Conservation (phyloP, 2,888 invertebrate genomes). For the Galeruca laticollis region DNA sequence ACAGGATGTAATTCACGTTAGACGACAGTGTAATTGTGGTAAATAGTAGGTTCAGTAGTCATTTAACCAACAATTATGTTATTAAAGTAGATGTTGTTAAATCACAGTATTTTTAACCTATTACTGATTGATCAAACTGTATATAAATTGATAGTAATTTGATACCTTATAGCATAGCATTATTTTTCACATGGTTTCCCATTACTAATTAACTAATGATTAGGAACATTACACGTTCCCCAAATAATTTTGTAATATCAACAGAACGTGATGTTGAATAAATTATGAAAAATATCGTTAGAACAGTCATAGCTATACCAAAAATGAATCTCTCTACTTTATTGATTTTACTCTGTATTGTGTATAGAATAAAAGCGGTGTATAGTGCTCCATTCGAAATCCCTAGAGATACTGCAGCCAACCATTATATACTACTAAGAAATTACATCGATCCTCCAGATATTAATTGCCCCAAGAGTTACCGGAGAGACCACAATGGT, state of each 20-base stretch:
- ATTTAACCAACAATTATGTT: no score
- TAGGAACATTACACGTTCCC: neutral
- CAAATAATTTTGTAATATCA: neutral
- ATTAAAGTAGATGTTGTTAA: no score
- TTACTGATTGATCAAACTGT: no score
- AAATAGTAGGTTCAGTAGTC: no score
- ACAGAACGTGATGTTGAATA: neutral
- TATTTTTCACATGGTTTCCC: no score
- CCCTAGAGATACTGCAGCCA: neutral
- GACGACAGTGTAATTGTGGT: no score
- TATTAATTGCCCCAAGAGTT: conserved; percentile 1
- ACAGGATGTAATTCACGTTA: no score
- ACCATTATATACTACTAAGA: neutral
- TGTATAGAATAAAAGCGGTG: neutral
- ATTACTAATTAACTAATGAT: neutral
- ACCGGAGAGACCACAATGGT: neutral
- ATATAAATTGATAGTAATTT: no score
- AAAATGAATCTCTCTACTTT: neutral
- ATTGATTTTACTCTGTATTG: neutral
- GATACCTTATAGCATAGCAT: no score
- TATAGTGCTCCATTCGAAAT: neutral
- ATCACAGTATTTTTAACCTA: no score
- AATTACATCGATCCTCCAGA: conserved; percentile 4
- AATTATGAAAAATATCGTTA: neutral
- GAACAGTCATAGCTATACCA: neutral